Evolutionary conservation across 2,888 invertebrate genomes (phyloP), one percentile per base, ranked within the genome.

Genomic region (Chromoteleia sp.): DNA sequence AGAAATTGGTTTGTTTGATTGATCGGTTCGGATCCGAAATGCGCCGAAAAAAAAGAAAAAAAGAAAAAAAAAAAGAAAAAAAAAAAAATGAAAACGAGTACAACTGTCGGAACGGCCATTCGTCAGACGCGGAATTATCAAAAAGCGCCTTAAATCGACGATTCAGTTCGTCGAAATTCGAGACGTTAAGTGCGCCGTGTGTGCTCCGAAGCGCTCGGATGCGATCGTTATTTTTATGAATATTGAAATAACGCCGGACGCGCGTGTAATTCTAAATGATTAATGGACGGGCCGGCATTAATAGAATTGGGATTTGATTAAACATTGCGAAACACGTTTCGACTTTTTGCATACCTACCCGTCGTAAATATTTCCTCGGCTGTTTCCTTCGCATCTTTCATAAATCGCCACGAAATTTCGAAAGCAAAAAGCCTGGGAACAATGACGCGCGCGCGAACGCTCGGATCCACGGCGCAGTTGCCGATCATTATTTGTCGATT

Each of bases 1-100:
- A 77, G 77, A 73, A 81, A 81, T 77, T 77, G 74, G 77, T 74
- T 74, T 50, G 70, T 58, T 74, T 78, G 70, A 82, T 82, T 78
- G 82, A 78, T 78, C 50, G 77, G 59, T 41, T 71, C 56, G 68
- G 48, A 67, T 76, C 52, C 67, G 70, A 81, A 39, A 52, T 14
- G 29, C n/a, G n/a, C 25, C 8, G 6, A 25, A 25, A 25, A 25
- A 25, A 25, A 25, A 25, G 6, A 25, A 25, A 25, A 25, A 25
- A 25, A 25, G 6, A 25, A 25, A 25, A 25, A 25, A 25, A 25
- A 25, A 25, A 25, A 25, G 6, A 25, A 25, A 25, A 25, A 25
- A 25, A 25, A 25, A 25, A 25, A 25, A 25, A 33, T 61, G 68
- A 81, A 81, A 74, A 78, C 29, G 65, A 63, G 3, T 10, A n/a